phyloP scores from a whole-genome alignment of 2,113 vertebrate genomes.

The Bagarius yarrelli region DNA sequence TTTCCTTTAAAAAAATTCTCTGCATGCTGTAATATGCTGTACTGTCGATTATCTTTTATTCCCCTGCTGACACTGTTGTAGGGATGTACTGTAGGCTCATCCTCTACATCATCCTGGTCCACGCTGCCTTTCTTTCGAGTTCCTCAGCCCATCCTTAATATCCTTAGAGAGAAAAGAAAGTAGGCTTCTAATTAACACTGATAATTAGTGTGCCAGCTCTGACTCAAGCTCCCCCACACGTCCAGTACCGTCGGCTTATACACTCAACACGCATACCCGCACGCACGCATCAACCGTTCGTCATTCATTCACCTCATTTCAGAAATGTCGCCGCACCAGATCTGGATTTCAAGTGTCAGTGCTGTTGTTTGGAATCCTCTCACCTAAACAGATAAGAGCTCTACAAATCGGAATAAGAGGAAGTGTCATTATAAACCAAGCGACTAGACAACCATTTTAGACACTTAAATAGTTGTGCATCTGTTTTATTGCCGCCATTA shows the following conservation, averaged over 20 bases:
- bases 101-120: neutral
- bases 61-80: neutral
- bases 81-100: slow-evolving; percentile 5
- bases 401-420: slow-evolving; percentile 9
- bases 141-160: slow-evolving; percentile 7
- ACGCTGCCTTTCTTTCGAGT: neutral
- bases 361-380: slow-evolving; percentile 16
- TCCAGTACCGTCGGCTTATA: slow-evolving; percentile 22
- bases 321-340: neutral
- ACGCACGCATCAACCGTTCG: neutral
- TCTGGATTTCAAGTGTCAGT: neutral
- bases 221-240: slow-evolving; percentile 25
- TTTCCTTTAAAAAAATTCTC: neutral
- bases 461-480: neutral
- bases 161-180: slow-evolving; percentile 40
- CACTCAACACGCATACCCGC: neutral
- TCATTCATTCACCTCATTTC: slow-evolving; percentile 4
- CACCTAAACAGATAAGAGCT: slow-evolving; percentile 26
- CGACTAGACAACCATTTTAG: neutral
- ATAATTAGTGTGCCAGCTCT: slow-evolving; percentile 48
- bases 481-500: neutral
- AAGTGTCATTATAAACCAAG: slow-evolving; percentile 4
- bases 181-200: slow-evolving; percentile 50
- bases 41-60: neutral
- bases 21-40: too few species aligned